phyloP scores from a whole-genome alignment of 2,113 vertebrate genomes.

The Bos javanicus region DNA sequence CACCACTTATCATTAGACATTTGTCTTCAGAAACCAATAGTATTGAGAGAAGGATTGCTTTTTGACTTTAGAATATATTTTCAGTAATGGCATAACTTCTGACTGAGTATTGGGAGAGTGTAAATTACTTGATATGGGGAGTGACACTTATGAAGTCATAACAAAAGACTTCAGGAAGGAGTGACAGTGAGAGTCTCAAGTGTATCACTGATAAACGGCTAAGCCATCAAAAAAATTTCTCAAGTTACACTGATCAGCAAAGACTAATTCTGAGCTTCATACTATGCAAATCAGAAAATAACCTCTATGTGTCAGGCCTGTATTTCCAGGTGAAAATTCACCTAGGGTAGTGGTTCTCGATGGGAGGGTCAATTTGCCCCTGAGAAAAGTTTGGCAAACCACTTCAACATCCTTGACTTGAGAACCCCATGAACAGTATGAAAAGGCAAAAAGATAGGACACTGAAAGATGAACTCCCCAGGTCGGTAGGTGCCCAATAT shows the following conservation, averaged over 20 bases:
- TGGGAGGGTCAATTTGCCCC: neutral
- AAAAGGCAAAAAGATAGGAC: neutral
- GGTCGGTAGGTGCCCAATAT: neutral
- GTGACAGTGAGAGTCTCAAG: neutral
- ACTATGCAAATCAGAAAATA: neutral
- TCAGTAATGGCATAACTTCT: neutral
- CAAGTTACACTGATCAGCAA: neutral
- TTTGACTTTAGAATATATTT: neutral
- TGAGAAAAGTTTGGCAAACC: neutral
- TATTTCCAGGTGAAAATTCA: neutral
- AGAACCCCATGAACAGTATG: neutral
- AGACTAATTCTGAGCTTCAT: neutral
- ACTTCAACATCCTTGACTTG: neutral
- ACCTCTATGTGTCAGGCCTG: neutral
- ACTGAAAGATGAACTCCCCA: neutral
- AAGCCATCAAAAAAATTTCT: neutral
- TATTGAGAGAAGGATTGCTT: neutral
- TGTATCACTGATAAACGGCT: neutral
- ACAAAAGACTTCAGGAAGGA: neutral
- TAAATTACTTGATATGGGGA: neutral
- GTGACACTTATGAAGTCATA: neutral
- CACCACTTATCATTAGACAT: neutral
- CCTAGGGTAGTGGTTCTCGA: neutral
- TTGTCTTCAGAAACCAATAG: neutral
- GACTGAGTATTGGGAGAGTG: rapidly evolving